phyloP scores from a whole-genome alignment of 1,140 invertebrate species.

The Bombus terrestris region DNA sequence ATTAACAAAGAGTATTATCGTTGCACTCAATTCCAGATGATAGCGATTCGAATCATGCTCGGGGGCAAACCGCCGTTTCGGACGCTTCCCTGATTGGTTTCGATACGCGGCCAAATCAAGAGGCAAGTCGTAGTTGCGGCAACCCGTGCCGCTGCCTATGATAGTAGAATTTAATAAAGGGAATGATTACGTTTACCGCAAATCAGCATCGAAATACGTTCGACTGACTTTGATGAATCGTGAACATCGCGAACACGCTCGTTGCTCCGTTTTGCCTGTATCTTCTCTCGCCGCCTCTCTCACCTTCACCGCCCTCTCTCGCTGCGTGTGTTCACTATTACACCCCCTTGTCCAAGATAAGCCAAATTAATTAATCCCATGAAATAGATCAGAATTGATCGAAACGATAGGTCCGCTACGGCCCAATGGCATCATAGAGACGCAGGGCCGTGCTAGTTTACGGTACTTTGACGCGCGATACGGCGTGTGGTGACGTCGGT shows the following conservation, averaged over 20 bases:
- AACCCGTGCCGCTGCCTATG: constrained; percentile 32
- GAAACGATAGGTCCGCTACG: constrained; percentile 35
- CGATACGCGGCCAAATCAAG: constrained; percentile 38
- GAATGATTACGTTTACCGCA: constrained; percentile 69
- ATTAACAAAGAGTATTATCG: constrained; percentile 49
- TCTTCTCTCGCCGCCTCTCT: background rate
- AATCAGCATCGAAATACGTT: constrained; percentile 68
- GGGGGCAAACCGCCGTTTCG: constrained; percentile 64
- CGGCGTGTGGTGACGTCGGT: constrained; percentile 31
- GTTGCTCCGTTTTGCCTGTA: background rate
- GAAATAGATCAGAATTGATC: constrained; percentile 47
- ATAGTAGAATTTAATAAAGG: constrained; percentile 69
- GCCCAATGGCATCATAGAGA: constrained; percentile 43
- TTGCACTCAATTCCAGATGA: constrained; percentile 65
- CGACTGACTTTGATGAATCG: constrained; percentile 68
- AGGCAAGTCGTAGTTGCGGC: constrained; percentile 56
- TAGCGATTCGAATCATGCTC: constrained; percentile 61
- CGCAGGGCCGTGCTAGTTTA: background rate
- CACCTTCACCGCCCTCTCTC: background rate
- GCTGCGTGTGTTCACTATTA: background rate
- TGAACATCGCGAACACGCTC: constrained; percentile 13
- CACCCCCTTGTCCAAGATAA: constrained; percentile 53
- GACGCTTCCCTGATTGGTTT: constrained; percentile 67
- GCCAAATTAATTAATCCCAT: constrained; percentile 66
- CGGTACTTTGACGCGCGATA: constrained; percentile 43